phyloP scores from a whole-genome alignment of 2,797 vertebrate genomes.

The Synaphobranchus kaupii region DNA sequence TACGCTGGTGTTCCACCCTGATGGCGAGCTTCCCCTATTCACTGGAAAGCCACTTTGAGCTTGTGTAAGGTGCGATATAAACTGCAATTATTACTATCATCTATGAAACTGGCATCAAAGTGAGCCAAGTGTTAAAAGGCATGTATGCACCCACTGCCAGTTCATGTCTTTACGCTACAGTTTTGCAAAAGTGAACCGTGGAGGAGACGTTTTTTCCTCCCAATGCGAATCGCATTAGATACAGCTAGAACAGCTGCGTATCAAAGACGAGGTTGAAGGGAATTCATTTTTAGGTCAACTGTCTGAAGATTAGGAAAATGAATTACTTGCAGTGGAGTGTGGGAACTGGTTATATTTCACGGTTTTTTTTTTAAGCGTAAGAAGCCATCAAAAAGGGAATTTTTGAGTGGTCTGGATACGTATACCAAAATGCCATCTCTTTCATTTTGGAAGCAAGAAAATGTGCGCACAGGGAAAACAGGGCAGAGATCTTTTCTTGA shows the following conservation, averaged over 20 bases:
- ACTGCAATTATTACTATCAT: background rate
- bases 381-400: background rate
- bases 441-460: conserved; percentile 15
- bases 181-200: background rate
- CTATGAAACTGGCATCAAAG: background rate
- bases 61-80: background rate
- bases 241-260: background rate
- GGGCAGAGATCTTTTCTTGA: background rate
- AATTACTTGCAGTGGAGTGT: background rate
- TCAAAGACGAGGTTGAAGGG: background rate
- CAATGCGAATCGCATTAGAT: background rate
- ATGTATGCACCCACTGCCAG: background rate
- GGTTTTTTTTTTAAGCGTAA: background rate
- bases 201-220: background rate
- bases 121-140: background rate
- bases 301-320: conserved; percentile 25
- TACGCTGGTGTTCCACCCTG: background rate
- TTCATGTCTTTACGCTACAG: background rate
- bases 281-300: conserved; percentile 25
- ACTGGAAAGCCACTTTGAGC: background rate
- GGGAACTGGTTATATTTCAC: background rate
- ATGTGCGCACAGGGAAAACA: background rate
- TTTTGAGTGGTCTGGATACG: background rate
- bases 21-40: background rate
- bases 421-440: background rate